phyloP scores from a whole-genome alignment of 2,797 vertebrate species.

The Cyclopterus lumpus region DNA sequence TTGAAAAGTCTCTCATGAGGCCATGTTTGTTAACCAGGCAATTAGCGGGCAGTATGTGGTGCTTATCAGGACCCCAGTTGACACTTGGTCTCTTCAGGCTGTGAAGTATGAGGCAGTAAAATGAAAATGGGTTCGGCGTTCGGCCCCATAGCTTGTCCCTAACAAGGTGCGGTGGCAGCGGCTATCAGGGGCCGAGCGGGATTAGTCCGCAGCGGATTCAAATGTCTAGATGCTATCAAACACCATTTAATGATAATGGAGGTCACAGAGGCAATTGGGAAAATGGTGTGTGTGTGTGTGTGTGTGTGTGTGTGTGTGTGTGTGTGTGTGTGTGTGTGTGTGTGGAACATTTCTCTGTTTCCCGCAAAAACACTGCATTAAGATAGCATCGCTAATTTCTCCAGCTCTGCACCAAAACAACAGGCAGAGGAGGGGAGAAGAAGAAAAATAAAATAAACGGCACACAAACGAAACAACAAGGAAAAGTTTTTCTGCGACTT shows the following conservation, averaged over 20 bases:
- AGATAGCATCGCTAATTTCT: constrained; percentile 78
- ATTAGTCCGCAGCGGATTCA: constrained; percentile 73
- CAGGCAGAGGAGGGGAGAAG: constrained; percentile 40
- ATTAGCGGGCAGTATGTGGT: constrained; percentile 64
- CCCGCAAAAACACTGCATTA: constrained; percentile 55
- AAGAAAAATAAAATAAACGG: constrained; percentile 1
- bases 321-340: constrained; percentile 33
- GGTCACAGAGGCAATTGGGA: constrained; percentile 73
- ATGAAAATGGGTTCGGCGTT: constrained; percentile 72
- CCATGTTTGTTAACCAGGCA: constrained; percentile 73
- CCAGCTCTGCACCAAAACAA: constrained; percentile 64
- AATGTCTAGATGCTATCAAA: constrained; percentile 77
- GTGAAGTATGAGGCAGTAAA: constrained; percentile 77
- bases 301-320: constrained; percentile 37
- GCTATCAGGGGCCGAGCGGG: constrained; percentile 65
- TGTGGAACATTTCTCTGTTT: constrained; percentile 56
- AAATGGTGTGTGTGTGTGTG: constrained; percentile 45
- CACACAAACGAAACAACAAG: constrained; percentile 66
- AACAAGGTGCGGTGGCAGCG: constrained; percentile 74
- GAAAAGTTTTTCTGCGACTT: constrained; percentile 80
- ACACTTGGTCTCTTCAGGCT: constrained; percentile 65
- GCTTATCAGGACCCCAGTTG: constrained; percentile 68
- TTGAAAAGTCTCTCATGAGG: constrained; percentile 71
- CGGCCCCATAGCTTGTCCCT: constrained; percentile 70
- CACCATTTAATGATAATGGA: constrained; percentile 74